Percentiles rank a stretch among this genome's conserved stretches.
These are phyloP conservation scores for Pristis pectinata DNA, from an alignment of 2,797 vertebrate species.

Conservation along the genomic window DNA sequence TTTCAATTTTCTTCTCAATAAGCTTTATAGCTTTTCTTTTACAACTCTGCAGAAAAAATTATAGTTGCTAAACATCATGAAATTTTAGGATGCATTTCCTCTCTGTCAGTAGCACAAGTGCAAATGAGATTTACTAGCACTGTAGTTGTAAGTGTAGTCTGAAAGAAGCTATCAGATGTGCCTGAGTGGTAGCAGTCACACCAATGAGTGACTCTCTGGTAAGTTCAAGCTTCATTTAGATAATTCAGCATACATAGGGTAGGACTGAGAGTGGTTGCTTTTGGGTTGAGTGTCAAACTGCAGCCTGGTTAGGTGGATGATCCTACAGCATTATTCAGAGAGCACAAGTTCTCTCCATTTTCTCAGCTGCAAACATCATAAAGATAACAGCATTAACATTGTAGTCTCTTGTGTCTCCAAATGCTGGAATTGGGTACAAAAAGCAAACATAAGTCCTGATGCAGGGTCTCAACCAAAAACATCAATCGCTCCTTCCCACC, in stretches of 20 bases:
- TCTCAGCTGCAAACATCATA: neutral
- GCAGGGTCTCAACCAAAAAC: too few relatives aligned
- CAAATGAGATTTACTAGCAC: neutral
- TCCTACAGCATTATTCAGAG: neutral
- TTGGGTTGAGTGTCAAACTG: neutral
- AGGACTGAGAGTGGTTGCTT: neutral
- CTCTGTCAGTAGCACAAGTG: neutral
- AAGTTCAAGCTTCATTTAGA: too few relatives aligned
- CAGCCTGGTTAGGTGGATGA: neutral
- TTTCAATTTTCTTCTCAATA: constrained; percentile 13
- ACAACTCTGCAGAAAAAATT: neutral
- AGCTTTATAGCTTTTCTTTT: neutral
- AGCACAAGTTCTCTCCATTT: neutral
- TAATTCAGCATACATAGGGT: neutral
- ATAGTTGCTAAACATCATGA: neutral
- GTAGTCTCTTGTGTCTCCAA: too few relatives aligned
- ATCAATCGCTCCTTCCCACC: too few relatives aligned
- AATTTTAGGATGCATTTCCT: neutral
- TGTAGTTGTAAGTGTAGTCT: neutral
- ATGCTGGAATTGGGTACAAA: too few relatives aligned
- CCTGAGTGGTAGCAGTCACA: neutral
- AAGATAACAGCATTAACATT: too few relatives aligned
- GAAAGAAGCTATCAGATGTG: neutral
- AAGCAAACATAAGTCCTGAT: too few relatives aligned
- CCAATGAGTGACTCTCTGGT: neutral